Conservation (phyloP, 2,797 vertebrate species). For the Hyperoplus lanceolatus region DNA sequence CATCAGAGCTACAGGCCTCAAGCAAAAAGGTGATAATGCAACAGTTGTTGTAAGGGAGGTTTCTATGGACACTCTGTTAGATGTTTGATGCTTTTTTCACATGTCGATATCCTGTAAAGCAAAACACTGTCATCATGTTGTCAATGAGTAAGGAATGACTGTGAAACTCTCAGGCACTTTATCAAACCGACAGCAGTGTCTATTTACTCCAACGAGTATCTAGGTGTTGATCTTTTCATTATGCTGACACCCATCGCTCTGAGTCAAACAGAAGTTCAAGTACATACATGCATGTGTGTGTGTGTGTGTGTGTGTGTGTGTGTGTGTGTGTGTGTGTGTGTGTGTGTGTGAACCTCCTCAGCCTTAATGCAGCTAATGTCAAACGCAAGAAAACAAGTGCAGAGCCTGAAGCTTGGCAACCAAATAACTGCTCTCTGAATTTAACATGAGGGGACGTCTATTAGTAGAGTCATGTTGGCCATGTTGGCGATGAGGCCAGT, state of each 20-base stretch:
- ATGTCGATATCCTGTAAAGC: neutral
- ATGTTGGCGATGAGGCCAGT: conserved; percentile 15
- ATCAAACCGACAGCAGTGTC: conserved; percentile 34
- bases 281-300: conserved; percentile 11
- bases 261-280: conserved; percentile 42
- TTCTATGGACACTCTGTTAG: neutral
- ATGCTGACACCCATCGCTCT: conserved; percentile 46
- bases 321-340: neutral
- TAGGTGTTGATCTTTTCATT: conserved; percentile 48
- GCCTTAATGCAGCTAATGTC: conserved; percentile 25
- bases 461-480: conserved; percentile 25
- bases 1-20: neutral
- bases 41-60: neutral
- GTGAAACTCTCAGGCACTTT: conserved; percentile 22
- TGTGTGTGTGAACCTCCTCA: neutral
- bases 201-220: conserved; percentile 22
- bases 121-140: neutral
- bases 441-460: conserved; percentile 40
- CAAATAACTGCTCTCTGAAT: conserved; percentile 22
- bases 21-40: neutral
- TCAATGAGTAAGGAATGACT: conserved; percentile 11
- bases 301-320: conserved; percentile 1
- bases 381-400: conserved; percentile 9
- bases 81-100: neutral
- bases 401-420: conserved; percentile 41